Evolutionary conservation across 2,797 vertebrate genomes (phyloP).

Genomic region (Phrynocephalus forsythii): DNA sequence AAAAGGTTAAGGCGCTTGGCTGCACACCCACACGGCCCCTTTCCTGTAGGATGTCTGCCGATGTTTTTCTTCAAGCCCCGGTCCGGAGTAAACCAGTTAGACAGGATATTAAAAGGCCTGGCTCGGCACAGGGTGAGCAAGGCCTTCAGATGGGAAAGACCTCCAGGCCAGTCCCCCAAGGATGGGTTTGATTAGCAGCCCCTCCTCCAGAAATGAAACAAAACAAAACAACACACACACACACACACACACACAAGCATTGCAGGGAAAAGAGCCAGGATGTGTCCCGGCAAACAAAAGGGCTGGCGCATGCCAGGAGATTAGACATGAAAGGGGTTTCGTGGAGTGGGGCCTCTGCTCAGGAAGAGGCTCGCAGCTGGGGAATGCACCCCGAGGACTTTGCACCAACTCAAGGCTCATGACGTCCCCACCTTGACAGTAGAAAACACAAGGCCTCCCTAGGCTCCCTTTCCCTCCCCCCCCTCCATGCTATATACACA

Average conservation of each 20-base stretch:
- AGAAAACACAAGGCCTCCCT: constrained; percentile 14
- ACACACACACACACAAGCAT: constrained; percentile 13
- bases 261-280: constrained; percentile 40
- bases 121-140: constrained; percentile 50
- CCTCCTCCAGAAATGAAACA: constrained; percentile 14
- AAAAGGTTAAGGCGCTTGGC: constrained; percentile 63
- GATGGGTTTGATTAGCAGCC: constrained; percentile 47
- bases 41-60: constrained; percentile 67
- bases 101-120: constrained; percentile 72
- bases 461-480: not conserved
- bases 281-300: constrained; percentile 41
- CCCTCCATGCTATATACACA: not conserved
- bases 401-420: constrained; percentile 10
- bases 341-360: constrained; percentile 23
- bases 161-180: constrained; percentile 48
- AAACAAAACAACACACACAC: not conserved
- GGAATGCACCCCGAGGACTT: constrained; percentile 25
- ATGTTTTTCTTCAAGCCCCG: constrained; percentile 65
- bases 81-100: constrained; percentile 72
- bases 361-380: constrained; percentile 40
- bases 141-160: constrained; percentile 41
- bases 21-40: constrained; percentile 54
- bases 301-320: constrained; percentile 35
- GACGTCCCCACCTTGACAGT: constrained; percentile 14
- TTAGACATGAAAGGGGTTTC: constrained; percentile 39